Evolutionary conservation across 2,888 invertebrate genomes (phyloP).

Genomic region (Leistus spinibarbis): DNA sequence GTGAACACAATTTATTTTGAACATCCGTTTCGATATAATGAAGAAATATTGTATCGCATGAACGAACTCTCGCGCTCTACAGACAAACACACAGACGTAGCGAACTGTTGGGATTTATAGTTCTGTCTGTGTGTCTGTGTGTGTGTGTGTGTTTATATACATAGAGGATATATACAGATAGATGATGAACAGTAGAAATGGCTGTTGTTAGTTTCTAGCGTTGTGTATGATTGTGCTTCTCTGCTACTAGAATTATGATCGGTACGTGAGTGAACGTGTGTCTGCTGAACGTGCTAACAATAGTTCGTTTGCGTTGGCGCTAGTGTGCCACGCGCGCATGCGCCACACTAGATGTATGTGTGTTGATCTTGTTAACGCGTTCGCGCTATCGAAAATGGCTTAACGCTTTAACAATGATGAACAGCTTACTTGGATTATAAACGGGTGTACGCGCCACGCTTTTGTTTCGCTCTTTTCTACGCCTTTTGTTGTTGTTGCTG

Average conservation of each 20-base stretch:
- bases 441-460: not conserved
- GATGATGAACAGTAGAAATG: not conserved
- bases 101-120: conserved; percentile 12
- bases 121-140: not conserved
- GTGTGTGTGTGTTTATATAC: not conserved
- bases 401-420: not conserved
- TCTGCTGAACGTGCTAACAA: not conserved
- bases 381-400: not conserved
- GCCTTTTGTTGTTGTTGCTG: not conserved
- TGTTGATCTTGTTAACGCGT: conserved; percentile 12
- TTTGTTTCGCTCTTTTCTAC: not conserved
- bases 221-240: not conserved
- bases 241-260: conserved; percentile 11
- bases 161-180: no score
- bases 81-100: not conserved
- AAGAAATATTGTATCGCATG: conserved; percentile 18
- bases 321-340: no score
- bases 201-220: not conserved
- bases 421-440: not conserved
- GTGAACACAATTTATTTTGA: conserved; percentile 12
- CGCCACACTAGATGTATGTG: not conserved
- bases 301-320: not conserved
- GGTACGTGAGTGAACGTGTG: conserved; percentile 14
- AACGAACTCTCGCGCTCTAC: no score
- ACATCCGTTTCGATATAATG: conserved; percentile 28